A percentile compares a stretch with the other conserved stretches of the same genome.
phyloP scores from a whole-genome alignment of 2,113 vertebrate genomes.

The Leiothrix lutea region DNA sequence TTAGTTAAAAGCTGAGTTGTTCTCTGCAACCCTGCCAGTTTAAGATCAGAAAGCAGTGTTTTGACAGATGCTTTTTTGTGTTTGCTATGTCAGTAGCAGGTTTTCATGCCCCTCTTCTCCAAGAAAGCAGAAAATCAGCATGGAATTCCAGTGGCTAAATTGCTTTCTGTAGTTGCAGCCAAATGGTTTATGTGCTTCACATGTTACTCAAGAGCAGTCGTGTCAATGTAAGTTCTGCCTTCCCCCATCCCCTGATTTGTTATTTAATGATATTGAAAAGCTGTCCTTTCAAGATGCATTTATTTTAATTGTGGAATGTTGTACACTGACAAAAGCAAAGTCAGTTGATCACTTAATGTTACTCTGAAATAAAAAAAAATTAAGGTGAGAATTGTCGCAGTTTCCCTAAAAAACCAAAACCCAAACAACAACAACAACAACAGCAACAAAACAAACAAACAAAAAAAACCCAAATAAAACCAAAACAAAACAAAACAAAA shows the following conservation, averaged over 20 bases:
- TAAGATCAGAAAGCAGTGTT: not conserved
- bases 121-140: constrained; percentile 5
- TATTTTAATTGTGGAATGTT: not conserved
- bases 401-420: not conserved
- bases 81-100: not conserved
- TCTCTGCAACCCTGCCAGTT: not conserved
- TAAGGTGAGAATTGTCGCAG: not conserved
- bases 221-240: not conserved
- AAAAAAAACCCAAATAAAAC: too few species aligned
- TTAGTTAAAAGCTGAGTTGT: not conserved
- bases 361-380: not conserved
- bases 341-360: not conserved
- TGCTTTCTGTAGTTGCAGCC: constrained; percentile 1
- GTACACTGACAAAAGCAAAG: not conserved
- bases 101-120: not conserved
- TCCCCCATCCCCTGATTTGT: not conserved
- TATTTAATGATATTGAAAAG: not conserved
- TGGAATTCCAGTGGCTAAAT: constrained; percentile 26
- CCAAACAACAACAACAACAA: too few species aligned
- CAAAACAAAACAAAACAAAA: too few species aligned
- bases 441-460: too few species aligned
- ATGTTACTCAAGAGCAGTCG: not conserved
- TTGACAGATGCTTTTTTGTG: not conserved
- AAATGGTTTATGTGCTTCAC: constrained; percentile 3
- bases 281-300: not conserved